Evolutionary conservation across 2,888 invertebrate genomes (phyloP).

Genomic region (Ophraella communa): DNA sequence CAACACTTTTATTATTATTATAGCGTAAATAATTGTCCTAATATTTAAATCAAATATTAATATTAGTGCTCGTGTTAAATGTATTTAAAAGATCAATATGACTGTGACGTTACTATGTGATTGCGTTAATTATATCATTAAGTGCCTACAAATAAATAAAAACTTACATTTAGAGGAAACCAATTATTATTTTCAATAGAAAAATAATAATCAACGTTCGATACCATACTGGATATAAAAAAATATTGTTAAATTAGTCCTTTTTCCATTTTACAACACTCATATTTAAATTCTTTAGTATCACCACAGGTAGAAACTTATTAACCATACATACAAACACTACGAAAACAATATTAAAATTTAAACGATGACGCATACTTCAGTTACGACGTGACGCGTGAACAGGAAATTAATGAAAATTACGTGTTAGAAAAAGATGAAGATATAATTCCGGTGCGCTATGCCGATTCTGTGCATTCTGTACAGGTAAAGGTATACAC

Average conservation of each 20-base stretch:
- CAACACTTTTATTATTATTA: too few relatives aligned
- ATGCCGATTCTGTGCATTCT: conserved; percentile 5
- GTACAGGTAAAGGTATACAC: conserved; percentile 18
- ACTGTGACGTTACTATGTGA: neutral
- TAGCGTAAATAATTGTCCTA: too few relatives aligned
- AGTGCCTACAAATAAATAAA: neutral
- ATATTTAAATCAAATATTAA: too few relatives aligned
- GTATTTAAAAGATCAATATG: too few relatives aligned
- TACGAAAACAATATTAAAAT: conserved; percentile 27
- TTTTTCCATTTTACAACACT: conserved; percentile 10
- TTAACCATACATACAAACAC: conserved; percentile 22
- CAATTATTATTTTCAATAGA: conserved; percentile 11
- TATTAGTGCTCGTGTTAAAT: too few relatives aligned
- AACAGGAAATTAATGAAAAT: conserved; percentile 12
- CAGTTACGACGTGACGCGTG: conserved; percentile 17
- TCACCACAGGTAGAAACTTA: conserved; percentile 3
- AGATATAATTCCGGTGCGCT: conserved; percentile 3
- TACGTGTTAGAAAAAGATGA: conserved; percentile 21
- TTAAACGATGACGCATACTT: conserved; percentile 20
- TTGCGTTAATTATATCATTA: neutral
- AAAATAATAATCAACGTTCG: conserved; percentile 5
- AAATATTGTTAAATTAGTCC: conserved; percentile 1
- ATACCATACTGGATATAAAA: conserved; percentile 16
- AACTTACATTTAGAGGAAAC: conserved; percentile 13
- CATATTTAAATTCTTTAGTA: conserved; percentile 5